phyloP scores from a whole-genome alignment of 1,140 invertebrate species.

The Atta colombica region DNA sequence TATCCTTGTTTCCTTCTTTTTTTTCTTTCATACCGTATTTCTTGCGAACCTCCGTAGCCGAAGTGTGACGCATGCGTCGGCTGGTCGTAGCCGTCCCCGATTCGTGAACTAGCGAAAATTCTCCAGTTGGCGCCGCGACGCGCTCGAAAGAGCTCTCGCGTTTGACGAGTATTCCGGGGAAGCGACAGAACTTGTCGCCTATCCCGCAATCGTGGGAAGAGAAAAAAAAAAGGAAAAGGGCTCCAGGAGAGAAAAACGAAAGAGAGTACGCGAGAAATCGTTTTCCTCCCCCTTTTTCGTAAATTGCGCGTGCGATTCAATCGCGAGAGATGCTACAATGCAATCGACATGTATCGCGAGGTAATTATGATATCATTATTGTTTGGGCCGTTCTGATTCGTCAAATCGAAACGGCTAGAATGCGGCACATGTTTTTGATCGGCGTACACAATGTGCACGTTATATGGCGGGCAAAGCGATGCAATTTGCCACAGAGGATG shows the following conservation, averaged over 20 bases:
- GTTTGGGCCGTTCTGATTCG: constrained; percentile 8
- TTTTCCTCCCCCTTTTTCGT: neutral
- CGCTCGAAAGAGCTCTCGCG: constrained; percentile 52
- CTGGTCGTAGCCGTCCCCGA: neutral
- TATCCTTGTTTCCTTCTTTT: neutral
- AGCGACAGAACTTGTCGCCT: neutral
- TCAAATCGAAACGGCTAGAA: constrained; percentile 12
- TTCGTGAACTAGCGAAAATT: constrained; percentile 61
- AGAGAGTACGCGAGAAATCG: neutral
- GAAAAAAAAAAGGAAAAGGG: neutral
- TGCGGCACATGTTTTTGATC: constrained; percentile 9
- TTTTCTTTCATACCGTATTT: neutral
- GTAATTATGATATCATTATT: constrained; percentile 55
- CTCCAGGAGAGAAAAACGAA: neutral
- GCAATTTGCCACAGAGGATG: neutral
- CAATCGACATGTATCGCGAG: constrained; percentile 41
- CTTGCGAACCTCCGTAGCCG: constrained; percentile 7
- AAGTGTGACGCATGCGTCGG: constrained; percentile 68
- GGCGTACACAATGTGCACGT: constrained; percentile 14
- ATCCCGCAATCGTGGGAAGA: neutral
- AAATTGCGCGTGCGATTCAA: constrained; percentile 42
- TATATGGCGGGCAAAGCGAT: neutral
- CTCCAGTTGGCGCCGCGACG: constrained; percentile 74
- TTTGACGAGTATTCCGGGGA: neutral
- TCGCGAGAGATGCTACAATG: constrained; percentile 37